Base-by-base conservation (phyloP, 2,113 vertebrate species). In the Albula glossodonta region DNA sequence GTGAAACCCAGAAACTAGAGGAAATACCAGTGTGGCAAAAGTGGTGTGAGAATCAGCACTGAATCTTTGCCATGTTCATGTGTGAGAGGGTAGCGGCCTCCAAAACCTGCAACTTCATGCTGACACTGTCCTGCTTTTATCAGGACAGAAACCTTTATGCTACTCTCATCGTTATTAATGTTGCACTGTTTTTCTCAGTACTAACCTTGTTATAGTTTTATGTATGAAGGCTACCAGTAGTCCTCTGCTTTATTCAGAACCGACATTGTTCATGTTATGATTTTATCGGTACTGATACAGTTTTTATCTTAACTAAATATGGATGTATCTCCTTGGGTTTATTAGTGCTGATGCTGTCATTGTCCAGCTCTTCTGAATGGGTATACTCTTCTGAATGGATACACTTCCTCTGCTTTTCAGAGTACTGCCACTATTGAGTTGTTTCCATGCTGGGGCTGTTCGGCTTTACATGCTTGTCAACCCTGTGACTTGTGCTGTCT, bases 1-100 rank as follows among this genome's bases (percentile, higher is more conserved):
- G 83, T 87, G 84, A 84, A 87, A 90, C 87, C 87, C 84, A 13
- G 78, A 85, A 78, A 82, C 17, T 82, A 84, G 86, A 89, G 92
- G 93, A 94, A 94, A 94, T 94, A 86, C 91, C 93, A 87, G 84
- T 85, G 88, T 88, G 86, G n/a, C 25, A 74, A 56, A 87, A 92
- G 91, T 92, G 78, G 66, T 89, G 82, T 31, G 88, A 78, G 53
- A 48, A 13, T 70, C 83, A 82, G 31, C n/a, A 52, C 63, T 52
- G 11, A 9, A 49, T 83, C 53, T 83, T 15, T 8, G 15, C 50
- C 31, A 63, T 82, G 52, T 82, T 78, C 89, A 83, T 81, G 88
- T 89, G 88, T 74, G 70, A 5, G 70, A 74, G 60, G 12, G 2
- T 5, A 22, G 2, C 17, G 3, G 17, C 17, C 60, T 19, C 57